Evolutionary conservation across 1,140 invertebrate species (phyloP), one percentile per base, ranked within the genome.

Genomic region (Penaeus vannamei): DNA sequence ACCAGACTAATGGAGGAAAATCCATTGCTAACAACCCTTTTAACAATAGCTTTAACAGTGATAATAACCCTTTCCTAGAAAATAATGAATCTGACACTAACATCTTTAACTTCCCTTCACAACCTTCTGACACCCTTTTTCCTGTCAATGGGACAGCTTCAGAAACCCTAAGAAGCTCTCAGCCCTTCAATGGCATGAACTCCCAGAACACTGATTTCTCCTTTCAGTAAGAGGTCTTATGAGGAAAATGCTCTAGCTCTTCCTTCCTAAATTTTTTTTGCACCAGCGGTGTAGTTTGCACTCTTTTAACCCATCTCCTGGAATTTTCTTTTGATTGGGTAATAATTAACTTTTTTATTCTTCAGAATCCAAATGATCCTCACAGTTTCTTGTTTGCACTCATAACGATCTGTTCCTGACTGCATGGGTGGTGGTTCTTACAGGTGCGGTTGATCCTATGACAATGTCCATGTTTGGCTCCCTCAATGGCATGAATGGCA

Each of bases 401-500:
- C 36, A 61, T 42, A 36, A n/a, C 29, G 79, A 62, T 77, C 83
- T 66, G 29, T 59, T 42, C 72, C 79, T 90, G 79, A 90, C 76
- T 90, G 88, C 88, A 90, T 90, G 88, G 88, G 88, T 90, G 88
- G 62, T 90, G 88, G 88, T 90, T 81, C 84, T 86, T 86, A 59
- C 88, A 90, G 88, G 88, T 88, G 76, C 83, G 79, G 82, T 86
- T 86, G 91, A 91, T 82, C 82, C 90, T 62, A 91, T 91, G 91
- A 91, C 91, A 60, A 91, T 89, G 76, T 91, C 91, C 86, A 89
- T 91, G 79, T 91, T 91, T 86, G 91, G 91, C 66, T 90, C 90
- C 79, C 83, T 91, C 64, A 91, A 92, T 84, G 90, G 91, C 82
- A 87, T 91, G 86, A 90, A 92, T 90, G 91, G 90, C 69, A 91